These are phyloP conservation scores for Myrmecobius fasciatus DNA, from an alignment of 2,113 vertebrate genomes.

Conservation along the genomic window DNA sequence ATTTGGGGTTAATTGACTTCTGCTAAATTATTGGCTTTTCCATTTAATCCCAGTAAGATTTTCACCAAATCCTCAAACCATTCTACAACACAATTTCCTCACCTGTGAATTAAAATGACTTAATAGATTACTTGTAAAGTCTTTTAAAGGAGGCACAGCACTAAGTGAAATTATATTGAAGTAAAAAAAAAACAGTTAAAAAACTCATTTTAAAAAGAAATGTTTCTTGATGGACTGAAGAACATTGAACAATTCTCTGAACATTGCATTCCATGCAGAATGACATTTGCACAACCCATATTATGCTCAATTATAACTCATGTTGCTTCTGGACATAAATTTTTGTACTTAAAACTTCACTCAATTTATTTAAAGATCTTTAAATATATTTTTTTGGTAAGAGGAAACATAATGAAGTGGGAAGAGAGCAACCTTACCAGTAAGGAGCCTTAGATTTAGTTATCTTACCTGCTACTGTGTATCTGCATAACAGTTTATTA, in stretches of 20 bases:
- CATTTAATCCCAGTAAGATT: not conserved
- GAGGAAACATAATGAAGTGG: not conserved
- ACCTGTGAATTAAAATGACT: too few species aligned
- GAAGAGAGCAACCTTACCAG: not conserved
- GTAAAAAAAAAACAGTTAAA: too few species aligned
- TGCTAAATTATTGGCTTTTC: not conserved
- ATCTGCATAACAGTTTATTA: not conserved
- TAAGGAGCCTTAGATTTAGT: not conserved
- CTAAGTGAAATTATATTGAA: not conserved
- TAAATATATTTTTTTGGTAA: not conserved
- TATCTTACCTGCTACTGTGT: not conserved
- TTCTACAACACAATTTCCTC: too few species aligned
- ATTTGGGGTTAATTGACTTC: not conserved
- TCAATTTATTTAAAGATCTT: not conserved
- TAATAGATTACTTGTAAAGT: not conserved
- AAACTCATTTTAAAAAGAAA: not conserved
- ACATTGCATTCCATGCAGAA: not conserved
- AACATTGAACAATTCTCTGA: not conserved
- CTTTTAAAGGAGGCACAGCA: not conserved
- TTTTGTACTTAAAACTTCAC: not conserved
- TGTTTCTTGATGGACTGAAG: not conserved
- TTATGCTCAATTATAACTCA: not conserved
- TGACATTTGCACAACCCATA: not conserved
- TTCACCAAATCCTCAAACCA: too few species aligned
- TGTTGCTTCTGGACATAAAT: not conserved